Base-by-base conservation (phyloP, 2,888 invertebrate species). In the Macrostomum cliftonense region DNA sequence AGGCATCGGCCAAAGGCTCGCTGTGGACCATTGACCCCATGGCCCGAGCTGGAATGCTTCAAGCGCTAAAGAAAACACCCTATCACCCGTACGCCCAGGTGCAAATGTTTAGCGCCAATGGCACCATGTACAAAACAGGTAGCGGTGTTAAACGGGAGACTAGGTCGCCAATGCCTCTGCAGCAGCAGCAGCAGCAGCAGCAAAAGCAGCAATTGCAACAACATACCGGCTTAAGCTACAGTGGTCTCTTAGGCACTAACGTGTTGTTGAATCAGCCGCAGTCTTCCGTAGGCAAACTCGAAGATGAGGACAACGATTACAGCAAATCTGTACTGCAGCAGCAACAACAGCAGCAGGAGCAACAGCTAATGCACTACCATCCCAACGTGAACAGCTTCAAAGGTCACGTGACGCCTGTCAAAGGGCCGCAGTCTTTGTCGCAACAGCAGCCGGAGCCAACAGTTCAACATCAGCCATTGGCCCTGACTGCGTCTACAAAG, bases 21-120 rank as follows among this genome's bases (percentile, higher is more conserved):
- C 71, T 89, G 50, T 91, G 91, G 91, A 88, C 87, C 62, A 88
- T 91, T 2, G 89, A 91, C 67, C 84, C 85, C 9, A 82, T 83
- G 56, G 88, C 83, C 70, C 78, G 88, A 55, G 82, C 85, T 50
- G 87, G 87, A 65, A 76, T 84, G 53, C 75, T 83, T 55, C 83
- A 89, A 75, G 86, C 88, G 2, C 76, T 89, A 54, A 81, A 83
- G 49, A 80, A 88, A 53, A 85, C 86, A 37, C 87, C 88, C 0
- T 69, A 69, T 52, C 68, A 69, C 54, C 69, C 69, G 2, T 82
- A 82, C 63, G 67, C 65, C 56, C 70, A 68, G 55, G 58, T 68
- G 39, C 69, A 64, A 58, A 67, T 66, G 63, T 56, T 64, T 49
- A 43, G 42, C 13, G 60, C 63, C 9, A 58, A 4, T 9, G 28